Evolutionary conservation across 2,113 vertebrate species (phyloP), one percentile per base, ranked within the genome.

Genomic region (Felis chaus): DNA sequence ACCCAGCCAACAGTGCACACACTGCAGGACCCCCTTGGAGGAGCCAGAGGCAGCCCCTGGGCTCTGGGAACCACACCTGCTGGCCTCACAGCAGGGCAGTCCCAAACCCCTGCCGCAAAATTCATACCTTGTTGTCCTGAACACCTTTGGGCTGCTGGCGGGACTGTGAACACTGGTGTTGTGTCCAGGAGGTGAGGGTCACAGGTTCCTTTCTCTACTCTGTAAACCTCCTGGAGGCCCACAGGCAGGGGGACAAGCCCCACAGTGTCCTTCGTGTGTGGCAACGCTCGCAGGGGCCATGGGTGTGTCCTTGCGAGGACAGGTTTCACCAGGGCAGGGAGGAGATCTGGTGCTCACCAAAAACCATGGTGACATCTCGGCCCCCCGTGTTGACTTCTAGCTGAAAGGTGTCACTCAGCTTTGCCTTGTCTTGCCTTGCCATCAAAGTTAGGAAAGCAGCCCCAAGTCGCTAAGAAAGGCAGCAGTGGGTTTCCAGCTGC

Each of bases 231-330:
- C 39, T 1, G 4, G 73, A 79, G 8, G 14, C 18, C 79, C 89
- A 21, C 8, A 27, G 66, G 39, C 11, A 5, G n/a, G 65, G 21
- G 27, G 25, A 53, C 0, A 1, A 82, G 41, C 78, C 55, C 4
- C 4, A 1, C 1, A 0, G 21, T 2, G 63, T 74, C 55, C 41
- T 33, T 39, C n/a, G 3, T 2, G 7, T 41, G 6, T 4, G 66
- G 6, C 31, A n/a, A 65, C 16, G 66, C 74, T 57, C 76, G 3
- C 5, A 45, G 36, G 48, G 25, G 41, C 19, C 1, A 7, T 11
- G 65, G 68, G 39, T 18, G 12, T 1, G 1, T 29, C 50, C 92
- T 61, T 10, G 19, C 0, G 14, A 57, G 41, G 55, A 63, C 2
- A 3, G 78, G 48, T 66, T 6, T 55, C 63, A 33, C 39, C 16